Evolutionary conservation across 2,113 vertebrate species (phyloP), one percentile per base, ranked within the genome.

Genomic region (Sinocyclocheilus maitianheensis): DNA sequence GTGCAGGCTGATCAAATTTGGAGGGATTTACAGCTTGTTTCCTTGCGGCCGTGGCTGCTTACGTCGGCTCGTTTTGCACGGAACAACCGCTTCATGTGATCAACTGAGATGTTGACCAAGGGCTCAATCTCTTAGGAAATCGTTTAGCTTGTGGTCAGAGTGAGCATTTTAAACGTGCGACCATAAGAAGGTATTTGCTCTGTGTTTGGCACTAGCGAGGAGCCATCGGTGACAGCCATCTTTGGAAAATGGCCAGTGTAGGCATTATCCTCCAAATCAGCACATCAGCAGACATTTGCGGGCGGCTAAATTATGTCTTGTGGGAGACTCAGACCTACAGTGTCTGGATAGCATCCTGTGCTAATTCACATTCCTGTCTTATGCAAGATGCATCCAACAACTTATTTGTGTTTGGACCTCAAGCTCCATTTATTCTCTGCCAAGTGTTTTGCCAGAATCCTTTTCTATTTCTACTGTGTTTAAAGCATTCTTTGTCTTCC

Each of bases 21-120:
- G 88, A 87, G 79, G 92, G 93, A 95, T 95, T 93, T 93, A 93
- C 91, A 89, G 87, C 90, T 87, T 86, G 89, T 91, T 91, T 90
- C 76, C 82, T 88, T 84, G 58, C 43, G 79, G 84, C 87, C 86
- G 77, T 55, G 87, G 58, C 84, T 88, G 88, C 91, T 88, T 92
- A 92, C 89, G 90, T 88, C 76, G 30, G 89, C 88, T 89, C 88
- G 71, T 77, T 81, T 77, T 76, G 58, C 69, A 81, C 86, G 80
- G 80, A 85, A 78, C 53, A 78, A 89, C 89, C 77, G 91, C 90
- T 86, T 84, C 85, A 77, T 86, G 90, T 81, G 82, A 92, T 93
- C 90, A 93, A 93, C 89, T 83, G 85, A 90, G 87, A 91, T 91
- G 90, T 93, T 92, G 90, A 91, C 92, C 89, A 90, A 92, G 79